Percentiles rank a stretch among this genome's conserved stretches.
Evolutionary conservation across 2,113 vertebrate genomes (phyloP).

Genomic region (Scytalopus superciliaris): DNA sequence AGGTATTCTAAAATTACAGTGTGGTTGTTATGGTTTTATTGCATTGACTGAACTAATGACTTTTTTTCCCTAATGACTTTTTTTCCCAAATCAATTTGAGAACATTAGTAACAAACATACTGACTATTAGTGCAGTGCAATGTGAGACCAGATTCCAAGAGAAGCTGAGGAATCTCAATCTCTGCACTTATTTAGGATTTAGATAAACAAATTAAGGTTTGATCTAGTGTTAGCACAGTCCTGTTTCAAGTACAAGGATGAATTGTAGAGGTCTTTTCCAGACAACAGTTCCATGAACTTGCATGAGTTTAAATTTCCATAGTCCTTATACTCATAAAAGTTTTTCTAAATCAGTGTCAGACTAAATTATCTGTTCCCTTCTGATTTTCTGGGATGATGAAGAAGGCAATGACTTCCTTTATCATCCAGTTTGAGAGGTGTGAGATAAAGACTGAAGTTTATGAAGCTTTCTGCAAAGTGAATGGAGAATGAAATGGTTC

Average conservation of each 20-base stretch:
- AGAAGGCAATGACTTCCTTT: not conserved
- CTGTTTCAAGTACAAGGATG: not conserved
- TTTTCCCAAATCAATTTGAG: not conserved
- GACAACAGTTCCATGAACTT: not conserved
- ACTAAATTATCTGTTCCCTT: not conserved
- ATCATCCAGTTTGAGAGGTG: not conserved
- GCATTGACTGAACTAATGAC: not conserved
- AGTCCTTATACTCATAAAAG: not conserved
- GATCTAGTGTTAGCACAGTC: not conserved
- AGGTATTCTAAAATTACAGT: not conserved
- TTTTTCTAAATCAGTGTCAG: not conserved
- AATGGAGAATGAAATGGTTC: not conserved
- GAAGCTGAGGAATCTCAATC: not conserved
- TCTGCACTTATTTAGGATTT: not conserved
- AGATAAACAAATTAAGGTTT: not conserved
- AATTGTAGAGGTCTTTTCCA: not conserved
- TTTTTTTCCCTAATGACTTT: not conserved
- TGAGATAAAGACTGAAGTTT: not conserved
- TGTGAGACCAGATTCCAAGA: not conserved
- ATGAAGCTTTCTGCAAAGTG: not conserved
- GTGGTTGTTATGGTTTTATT: not conserved
- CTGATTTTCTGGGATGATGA: not conserved
- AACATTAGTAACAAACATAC: not conserved
- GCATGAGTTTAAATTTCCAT: not conserved
- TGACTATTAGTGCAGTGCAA: not conserved